Evolutionary conservation across 2,797 vertebrate genomes (phyloP).

Genomic region (Sandelia bainsii): DNA sequence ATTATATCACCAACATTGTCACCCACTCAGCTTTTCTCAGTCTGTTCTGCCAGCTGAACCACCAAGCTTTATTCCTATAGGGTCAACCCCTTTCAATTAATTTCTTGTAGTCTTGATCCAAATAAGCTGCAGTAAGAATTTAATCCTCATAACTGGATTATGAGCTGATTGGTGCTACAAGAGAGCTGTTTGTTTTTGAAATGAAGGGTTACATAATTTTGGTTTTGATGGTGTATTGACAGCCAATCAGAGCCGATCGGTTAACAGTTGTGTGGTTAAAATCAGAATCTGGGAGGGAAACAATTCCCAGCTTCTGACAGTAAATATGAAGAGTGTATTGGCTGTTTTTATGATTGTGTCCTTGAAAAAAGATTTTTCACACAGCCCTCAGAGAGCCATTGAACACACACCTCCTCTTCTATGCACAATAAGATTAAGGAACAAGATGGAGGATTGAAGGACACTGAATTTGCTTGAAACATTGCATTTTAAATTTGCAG

Average conservation of each 20-base stretch:
- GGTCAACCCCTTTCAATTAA: slow-evolving; percentile 83
- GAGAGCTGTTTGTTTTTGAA: slow-evolving; percentile 68
- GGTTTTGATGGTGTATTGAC: slow-evolving; percentile 44
- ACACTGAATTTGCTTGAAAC: slow-evolving; percentile 46
- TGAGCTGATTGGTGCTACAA: slow-evolving; percentile 69
- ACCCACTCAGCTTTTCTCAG: slow-evolving; percentile 69
- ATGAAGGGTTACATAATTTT: slow-evolving; percentile 62
- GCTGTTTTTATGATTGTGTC: slow-evolving; percentile 44
- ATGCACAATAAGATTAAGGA: slow-evolving; percentile 40
- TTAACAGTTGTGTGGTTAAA: slow-evolving; percentile 5
- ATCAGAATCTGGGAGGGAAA: slow-evolving; percentile 7
- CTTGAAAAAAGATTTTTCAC: slow-evolving; percentile 55
- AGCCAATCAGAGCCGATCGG: slow-evolving; percentile 34
- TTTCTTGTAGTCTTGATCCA: slow-evolving; percentile 81
- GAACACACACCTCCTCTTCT: slow-evolving; percentile 25
- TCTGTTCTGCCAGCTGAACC: slow-evolving; percentile 68
- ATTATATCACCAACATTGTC: slow-evolving; percentile 67
- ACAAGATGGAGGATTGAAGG: slow-evolving; percentile 63
- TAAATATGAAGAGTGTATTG: neutral
- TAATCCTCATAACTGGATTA: slow-evolving; percentile 85
- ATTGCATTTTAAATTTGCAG: slow-evolving; percentile 18
- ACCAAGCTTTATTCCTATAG: slow-evolving; percentile 67
- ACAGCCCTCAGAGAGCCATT: slow-evolving; percentile 33
- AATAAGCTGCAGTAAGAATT: slow-evolving; percentile 83
- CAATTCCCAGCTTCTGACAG: neutral